Evolutionary conservation across 92 coral and sea anemone genomes (phyloP).

Genomic region (Parazoanthus atlanticus): DNA sequence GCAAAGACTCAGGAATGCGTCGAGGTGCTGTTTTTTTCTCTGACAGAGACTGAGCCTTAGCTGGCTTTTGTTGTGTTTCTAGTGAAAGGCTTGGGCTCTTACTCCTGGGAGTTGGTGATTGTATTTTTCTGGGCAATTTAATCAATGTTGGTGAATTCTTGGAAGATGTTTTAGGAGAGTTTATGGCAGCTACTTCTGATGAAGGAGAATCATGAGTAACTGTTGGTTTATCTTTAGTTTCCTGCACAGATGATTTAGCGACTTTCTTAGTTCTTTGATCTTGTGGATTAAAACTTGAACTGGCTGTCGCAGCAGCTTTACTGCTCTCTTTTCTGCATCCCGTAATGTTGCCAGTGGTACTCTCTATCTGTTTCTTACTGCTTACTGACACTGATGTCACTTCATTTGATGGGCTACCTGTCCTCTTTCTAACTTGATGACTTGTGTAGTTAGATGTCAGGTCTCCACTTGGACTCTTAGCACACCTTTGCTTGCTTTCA

Average conservation of each 20-base stretch:
- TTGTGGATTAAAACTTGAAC: constrained; percentile 12
- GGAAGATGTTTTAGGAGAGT: not conserved
- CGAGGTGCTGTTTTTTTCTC: not conserved
- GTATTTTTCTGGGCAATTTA: constrained; percentile 23
- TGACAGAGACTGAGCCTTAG: not conserved
- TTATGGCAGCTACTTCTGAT: not conserved
- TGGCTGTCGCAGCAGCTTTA: not conserved
- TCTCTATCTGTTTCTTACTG: not conserved
- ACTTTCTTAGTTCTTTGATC: not conserved
- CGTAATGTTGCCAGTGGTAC: not conserved
- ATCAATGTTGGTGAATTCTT: constrained; percentile 15
- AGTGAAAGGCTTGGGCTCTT: not conserved
- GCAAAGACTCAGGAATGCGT: not conserved
- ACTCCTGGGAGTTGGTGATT: not conserved
- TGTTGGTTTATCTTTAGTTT: not conserved
- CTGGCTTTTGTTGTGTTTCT: not conserved
- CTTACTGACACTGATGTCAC: not conserved
- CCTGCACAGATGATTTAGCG: not conserved
- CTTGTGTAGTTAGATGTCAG: not conserved
- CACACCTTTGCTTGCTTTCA: not conserved
- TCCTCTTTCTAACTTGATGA: not conserved
- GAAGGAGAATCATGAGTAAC: not conserved
- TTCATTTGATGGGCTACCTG: not conserved
- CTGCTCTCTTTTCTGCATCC: not conserved
- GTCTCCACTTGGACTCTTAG: not conserved